Evolutionary conservation across 2,888 invertebrate genomes (phyloP).

Genomic region (Synanthedon andrenaeformis): DNA sequence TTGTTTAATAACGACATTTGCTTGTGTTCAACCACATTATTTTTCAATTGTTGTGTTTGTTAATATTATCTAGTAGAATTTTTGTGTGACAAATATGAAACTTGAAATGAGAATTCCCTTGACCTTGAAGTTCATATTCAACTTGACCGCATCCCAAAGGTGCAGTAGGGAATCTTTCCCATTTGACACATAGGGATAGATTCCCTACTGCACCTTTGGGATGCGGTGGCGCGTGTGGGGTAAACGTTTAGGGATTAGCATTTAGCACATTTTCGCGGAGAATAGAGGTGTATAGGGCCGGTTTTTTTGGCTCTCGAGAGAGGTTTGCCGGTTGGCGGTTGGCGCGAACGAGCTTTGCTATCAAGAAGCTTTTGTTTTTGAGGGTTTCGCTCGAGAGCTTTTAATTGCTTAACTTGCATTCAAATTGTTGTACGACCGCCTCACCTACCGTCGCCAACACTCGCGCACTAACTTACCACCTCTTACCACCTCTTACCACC

Average conservation of each 20-base stretch:
- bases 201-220: not conserved
- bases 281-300: constrained; percentile 20
- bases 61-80: too few species aligned
- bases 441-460: not conserved
- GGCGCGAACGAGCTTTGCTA: not conserved
- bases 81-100: too few species aligned
- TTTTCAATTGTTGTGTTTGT: too few species aligned
- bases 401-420: constrained; percentile 19
- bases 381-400: constrained; percentile 1
- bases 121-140: too few species aligned
- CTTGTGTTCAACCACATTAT: too few species aligned
- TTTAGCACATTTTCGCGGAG: constrained; percentile 30
- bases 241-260: constrained; percentile 31
- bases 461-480: too few species aligned
- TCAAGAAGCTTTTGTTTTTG: constrained; percentile 15
- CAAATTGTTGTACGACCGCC: constrained; percentile 9
- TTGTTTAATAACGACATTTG: too few species aligned
- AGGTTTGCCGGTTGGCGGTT: not conserved
- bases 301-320: not conserved
- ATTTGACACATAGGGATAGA: too few species aligned
- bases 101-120: too few species aligned
- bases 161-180: too few species aligned
- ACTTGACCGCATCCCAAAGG: too few species aligned
- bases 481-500: too few species aligned
- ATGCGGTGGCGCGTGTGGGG: constrained; percentile 3